These are phyloP conservation scores for Phaethon lepturus DNA, from an alignment of 2,113 vertebrate genomes.

Conservation along the genomic window DNA sequence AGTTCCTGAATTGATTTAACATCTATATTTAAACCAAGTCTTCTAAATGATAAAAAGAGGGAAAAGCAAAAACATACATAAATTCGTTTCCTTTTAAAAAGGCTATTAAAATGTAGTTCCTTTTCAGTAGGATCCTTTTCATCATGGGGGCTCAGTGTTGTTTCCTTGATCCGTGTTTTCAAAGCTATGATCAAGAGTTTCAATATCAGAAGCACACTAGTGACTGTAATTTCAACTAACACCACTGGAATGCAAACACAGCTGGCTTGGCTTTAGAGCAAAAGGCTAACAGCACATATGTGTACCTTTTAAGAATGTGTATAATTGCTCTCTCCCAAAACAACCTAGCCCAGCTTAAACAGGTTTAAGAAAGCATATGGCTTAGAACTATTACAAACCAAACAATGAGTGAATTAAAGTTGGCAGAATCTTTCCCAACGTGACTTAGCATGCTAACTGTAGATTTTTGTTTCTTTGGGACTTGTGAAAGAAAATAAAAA, in stretches of 20 bases:
- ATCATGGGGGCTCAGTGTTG: slow-evolving; percentile 50
- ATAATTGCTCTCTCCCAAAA: neutral
- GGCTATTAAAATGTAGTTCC: slow-evolving; percentile 45
- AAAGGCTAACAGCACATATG: slow-evolving; percentile 34
- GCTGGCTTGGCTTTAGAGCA: slow-evolving; percentile 25
- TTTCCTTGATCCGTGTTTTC: slow-evolving; percentile 71
- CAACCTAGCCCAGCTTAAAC: neutral
- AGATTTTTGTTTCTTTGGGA: neutral
- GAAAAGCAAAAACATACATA: slow-evolving; percentile 6
- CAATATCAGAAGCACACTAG: slow-evolving; percentile 61
- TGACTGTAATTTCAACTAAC: slow-evolving; percentile 60
- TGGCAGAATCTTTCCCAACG: neutral
- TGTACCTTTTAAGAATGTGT: neutral
- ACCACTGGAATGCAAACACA: slow-evolving; percentile 61
- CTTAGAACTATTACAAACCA: neutral
- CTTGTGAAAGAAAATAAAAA: neutral
- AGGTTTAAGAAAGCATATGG: neutral
- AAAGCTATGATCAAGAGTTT: slow-evolving; percentile 66
- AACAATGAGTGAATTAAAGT: neutral
- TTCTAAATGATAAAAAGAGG: slow-evolving; percentile 31
- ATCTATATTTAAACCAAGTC: slow-evolving; percentile 32
- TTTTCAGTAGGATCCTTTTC: slow-evolving; percentile 66
- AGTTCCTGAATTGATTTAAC: slow-evolving; percentile 43
- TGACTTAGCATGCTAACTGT: neutral
- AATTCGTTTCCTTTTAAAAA: slow-evolving; percentile 30